Base-by-base conservation (phyloP, 2,113 vertebrate species). In the Vimba vimba region DNA sequence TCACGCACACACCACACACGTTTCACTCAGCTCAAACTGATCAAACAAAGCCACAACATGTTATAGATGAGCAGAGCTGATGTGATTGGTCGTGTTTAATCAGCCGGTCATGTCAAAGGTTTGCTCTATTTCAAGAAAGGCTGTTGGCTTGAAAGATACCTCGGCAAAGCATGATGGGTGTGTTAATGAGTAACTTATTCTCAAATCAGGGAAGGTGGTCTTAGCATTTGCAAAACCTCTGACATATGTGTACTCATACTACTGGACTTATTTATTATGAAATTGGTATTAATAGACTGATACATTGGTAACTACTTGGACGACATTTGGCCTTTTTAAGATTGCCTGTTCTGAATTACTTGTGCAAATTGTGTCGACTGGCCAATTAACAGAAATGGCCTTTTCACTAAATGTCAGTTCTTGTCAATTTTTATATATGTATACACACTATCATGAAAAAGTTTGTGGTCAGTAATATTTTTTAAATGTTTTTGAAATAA, bases 41-140 rank as follows among this genome's bases (percentile, higher is more conserved):
- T 69, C 74, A 83, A 87, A 39, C 39, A 55, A 57, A 13, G 36
- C 25, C 52, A 80, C 36, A 12, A 62, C 62, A 64, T 23, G 30
- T 27, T 39, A 80, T 33, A 68, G 8, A 79, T 60, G 77, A 73
- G 6, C 77, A 86, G 36, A 81, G 78, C 74, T 69, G 33, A 27
- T 45, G 23, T 57, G 76, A 69, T 79, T 85, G 74, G 60, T 4
- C 69, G 60, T 81, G 74, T 79, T 66, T 75, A 78, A 68, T 83
- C 89, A 88, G 89, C 87, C 69, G 86, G 86, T 82, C 88, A 84
- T 88, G 82, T 52, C 60, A 84, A 87, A 82, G 43, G 62, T 82
- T 68, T 50, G 45, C 79, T 50, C 33, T 27, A 11, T 64, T 80
- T 80, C 23, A 62, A 59, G 23, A 36, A 87, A 90, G 15, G 25